Percentiles rank a stretch among this genome's conserved stretches.
Evolutionary conservation across 2,888 invertebrate species (phyloP).

Genomic region (Cheilosia impressa): DNA sequence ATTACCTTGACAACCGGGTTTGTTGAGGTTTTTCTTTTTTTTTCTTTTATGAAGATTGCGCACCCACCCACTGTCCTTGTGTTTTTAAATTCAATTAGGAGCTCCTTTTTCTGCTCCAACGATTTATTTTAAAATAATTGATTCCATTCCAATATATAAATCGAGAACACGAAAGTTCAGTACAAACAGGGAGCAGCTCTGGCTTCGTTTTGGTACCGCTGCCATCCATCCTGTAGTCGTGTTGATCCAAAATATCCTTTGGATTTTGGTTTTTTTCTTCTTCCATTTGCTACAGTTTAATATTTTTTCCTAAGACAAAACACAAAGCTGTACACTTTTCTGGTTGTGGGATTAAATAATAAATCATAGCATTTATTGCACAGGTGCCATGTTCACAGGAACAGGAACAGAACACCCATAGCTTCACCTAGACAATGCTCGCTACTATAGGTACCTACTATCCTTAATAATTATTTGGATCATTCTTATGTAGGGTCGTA

Average conservation of each 20-base stretch:
- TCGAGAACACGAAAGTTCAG: slow-evolving; percentile 1
- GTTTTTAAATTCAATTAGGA: slow-evolving; percentile 55
- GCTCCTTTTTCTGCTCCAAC: slow-evolving; percentile 20
- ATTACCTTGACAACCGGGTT: slow-evolving; percentile 35
- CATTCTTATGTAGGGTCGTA: slow-evolving; percentile 51
- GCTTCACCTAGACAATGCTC: slow-evolving; percentile 6
- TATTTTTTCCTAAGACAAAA: slow-evolving; percentile 40
- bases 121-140: slow-evolving; percentile 62
- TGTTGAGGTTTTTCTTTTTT: not conserved
- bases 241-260: slow-evolving; percentile 70
- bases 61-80: not conserved
- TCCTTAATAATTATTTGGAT: slow-evolving; percentile 74
- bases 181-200: slow-evolving; percentile 2
- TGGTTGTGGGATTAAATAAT: slow-evolving; percentile 72
- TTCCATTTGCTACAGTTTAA: not conserved
- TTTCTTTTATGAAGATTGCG: not conserved
- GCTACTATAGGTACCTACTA: slow-evolving; percentile 62
- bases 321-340: slow-evolving; percentile 68
- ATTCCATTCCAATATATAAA: slow-evolving; percentile 19
- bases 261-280: slow-evolving; percentile 25
- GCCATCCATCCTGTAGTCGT: slow-evolving; percentile 60
- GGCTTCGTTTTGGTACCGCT: not conserved
- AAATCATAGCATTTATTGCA: slow-evolving; percentile 74
- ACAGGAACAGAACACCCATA: slow-evolving; percentile 4
- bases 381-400: slow-evolving; percentile 68